Conservation (phyloP, 2,113 vertebrate species). For the Propithecus coquereli region DNA sequence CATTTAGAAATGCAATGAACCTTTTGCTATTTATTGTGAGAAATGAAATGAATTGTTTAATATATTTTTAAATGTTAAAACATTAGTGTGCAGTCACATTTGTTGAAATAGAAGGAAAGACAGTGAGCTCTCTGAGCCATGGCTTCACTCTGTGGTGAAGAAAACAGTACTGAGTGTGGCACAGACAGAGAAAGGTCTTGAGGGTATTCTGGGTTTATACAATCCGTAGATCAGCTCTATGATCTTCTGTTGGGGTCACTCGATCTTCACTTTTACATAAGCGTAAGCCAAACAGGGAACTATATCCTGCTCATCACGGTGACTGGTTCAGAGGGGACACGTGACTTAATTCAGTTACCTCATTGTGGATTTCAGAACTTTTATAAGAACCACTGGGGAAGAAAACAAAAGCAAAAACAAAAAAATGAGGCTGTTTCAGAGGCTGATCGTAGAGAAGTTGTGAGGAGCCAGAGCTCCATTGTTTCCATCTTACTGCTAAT, state of each 20-base stretch:
- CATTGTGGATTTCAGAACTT: background rate
- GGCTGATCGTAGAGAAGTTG: background rate
- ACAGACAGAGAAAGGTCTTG: too few relatives aligned
- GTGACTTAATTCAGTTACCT: background rate
- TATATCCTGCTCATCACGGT: background rate
- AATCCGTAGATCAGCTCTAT: background rate
- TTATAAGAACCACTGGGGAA: background rate
- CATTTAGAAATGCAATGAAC: slow-evolving; percentile 3
- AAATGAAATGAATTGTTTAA: background rate
- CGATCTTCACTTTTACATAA: background rate
- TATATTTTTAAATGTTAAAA: background rate
- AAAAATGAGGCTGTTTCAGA: background rate
- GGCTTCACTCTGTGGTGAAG: background rate
- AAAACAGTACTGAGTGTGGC: background rate
- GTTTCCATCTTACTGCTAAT: background rate
- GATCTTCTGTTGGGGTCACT: background rate
- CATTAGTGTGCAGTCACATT: background rate
- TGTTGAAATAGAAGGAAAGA: background rate
- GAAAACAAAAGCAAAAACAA: background rate
- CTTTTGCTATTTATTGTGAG: background rate
- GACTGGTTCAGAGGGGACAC: background rate
- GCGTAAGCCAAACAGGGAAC: background rate
- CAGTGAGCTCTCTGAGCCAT: background rate
- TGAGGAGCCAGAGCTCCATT: background rate
- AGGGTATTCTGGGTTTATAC: background rate